Evolutionary conservation across 2,797 vertebrate genomes (phyloP), one percentile per base, ranked within the genome.

Genomic region (Acanthiza pusilla): DNA sequence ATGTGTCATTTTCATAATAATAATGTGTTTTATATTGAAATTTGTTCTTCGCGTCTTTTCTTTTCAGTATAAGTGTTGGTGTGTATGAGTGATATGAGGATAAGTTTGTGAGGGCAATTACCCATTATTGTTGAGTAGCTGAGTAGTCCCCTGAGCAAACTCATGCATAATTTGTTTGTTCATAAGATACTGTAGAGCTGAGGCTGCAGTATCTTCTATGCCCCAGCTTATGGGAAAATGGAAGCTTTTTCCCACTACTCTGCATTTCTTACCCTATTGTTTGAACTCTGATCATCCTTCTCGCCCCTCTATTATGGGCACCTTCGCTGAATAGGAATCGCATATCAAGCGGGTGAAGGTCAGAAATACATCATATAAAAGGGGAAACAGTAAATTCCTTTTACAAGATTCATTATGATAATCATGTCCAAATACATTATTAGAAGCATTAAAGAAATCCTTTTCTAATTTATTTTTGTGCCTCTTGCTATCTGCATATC

Each of bases 141-240:
- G 97, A 96, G 96, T 96, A 96, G 92, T 97, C 97, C 97, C 97
- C 85, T 80, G 97, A 96, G 97, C 96, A 97, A 97, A 97, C 96
- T 97, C 97, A 97, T 93, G 96, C 94, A 96, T 97, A 97, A 97
- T 98, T 98, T 97, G 96, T 97, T 97, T 98, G 97, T 98, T 96
- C 95, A 97, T 97, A 97, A 97, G 95, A 96, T 94, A 97, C 91
- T 21, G 94, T 75, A 96, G 94, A 96, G 95, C 97, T 96, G 96
- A 97, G 94, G 93, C 94, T 95, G 89, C 96, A 97, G 91, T 94
- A 97, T 96, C 96, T 97, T 85, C 84, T 94, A 29, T 93, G 92
- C 94, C 95, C 92, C 91, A 87, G 94, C 93, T 95, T 97, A 96
- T 97, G 93, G 95, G 96, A 94, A 94, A 96, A 93, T 92, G 92